These are phyloP conservation scores for Petromus typicus DNA, from an alignment of 2,113 vertebrate genomes.

Conservation along the genomic window DNA sequence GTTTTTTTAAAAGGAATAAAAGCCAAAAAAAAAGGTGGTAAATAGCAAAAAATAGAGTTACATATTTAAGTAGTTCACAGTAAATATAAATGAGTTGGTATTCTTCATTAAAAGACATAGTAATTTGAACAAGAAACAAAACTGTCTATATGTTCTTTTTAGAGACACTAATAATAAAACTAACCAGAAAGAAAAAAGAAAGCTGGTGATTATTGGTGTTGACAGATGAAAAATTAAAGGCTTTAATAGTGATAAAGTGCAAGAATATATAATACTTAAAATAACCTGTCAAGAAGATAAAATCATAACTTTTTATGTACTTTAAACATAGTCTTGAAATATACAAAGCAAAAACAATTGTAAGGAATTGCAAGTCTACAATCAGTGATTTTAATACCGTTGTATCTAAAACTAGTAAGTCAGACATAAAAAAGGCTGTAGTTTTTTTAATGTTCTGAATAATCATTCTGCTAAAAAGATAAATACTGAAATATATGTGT, in stretches of 20 bases:
- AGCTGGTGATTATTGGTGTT: constrained; percentile 24
- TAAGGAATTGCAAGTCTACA: constrained; percentile 17
- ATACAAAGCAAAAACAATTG: constrained; percentile 42
- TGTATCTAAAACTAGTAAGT: background rate
- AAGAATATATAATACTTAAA: constrained; percentile 42
- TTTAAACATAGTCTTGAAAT: constrained; percentile 44
- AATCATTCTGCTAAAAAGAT: constrained; percentile 41
- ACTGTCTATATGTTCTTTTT: background rate
- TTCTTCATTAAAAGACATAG: constrained; percentile 44
- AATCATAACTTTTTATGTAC: constrained; percentile 21
- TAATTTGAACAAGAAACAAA: constrained; percentile 53
- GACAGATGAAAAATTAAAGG: constrained; percentile 13
- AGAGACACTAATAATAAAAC: constrained; percentile 22
- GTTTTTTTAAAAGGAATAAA: background rate
- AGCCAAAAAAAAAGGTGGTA: background rate
- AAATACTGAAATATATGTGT: background rate
- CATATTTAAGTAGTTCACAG: constrained; percentile 34
- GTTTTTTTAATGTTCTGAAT: constrained; percentile 24
- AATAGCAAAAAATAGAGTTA: constrained; percentile 55
- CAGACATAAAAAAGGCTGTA: constrained; percentile 15
- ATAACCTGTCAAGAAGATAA: constrained; percentile 19
- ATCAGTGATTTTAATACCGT: constrained; percentile 30
- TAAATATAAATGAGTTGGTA: constrained; percentile 39
- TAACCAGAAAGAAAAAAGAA: constrained; percentile 53
- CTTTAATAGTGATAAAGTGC: constrained; percentile 38